Evolutionary conservation across 2,113 vertebrate species (phyloP).

Genomic region (Calidris pygmaea): DNA sequence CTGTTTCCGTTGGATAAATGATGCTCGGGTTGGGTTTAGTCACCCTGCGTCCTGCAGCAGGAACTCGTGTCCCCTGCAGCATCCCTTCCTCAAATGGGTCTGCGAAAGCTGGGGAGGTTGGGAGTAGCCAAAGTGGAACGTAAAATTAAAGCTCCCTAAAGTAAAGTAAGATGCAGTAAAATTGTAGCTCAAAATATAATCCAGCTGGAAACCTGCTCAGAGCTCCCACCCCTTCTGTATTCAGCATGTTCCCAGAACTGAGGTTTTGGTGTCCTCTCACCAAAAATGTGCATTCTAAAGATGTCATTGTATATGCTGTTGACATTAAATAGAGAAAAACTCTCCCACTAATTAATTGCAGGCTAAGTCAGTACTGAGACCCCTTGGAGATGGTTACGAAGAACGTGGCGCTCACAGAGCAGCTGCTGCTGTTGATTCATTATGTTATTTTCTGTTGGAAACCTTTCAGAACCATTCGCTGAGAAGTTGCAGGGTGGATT

Average conservation of each 20-base stretch:
- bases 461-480: neutral
- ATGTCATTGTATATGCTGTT: neutral
- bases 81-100: neutral
- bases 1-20: neutral
- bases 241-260: neutral
- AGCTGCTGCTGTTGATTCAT: neutral
- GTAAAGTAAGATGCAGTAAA: neutral
- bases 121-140: neutral
- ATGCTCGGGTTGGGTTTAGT: neutral
- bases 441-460: neutral
- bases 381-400: neutral
- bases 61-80: neutral
- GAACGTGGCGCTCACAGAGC: neutral
- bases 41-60: neutral
- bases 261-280: neutral
- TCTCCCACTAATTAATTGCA: neutral
- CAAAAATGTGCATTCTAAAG: neutral
- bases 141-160: neutral
- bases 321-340: neutral
- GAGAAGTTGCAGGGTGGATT: neutral
- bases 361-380: neutral
- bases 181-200: neutral
- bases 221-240: fast-evolving
- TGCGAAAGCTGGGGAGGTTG: neutral
- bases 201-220: neutral